Evolutionary conservation across 30 jellyfish, hydroid and myxozoan genomes (phyloP), one percentile per base, ranked within the genome.

Genomic region (Hydractinia echinata): DNA sequence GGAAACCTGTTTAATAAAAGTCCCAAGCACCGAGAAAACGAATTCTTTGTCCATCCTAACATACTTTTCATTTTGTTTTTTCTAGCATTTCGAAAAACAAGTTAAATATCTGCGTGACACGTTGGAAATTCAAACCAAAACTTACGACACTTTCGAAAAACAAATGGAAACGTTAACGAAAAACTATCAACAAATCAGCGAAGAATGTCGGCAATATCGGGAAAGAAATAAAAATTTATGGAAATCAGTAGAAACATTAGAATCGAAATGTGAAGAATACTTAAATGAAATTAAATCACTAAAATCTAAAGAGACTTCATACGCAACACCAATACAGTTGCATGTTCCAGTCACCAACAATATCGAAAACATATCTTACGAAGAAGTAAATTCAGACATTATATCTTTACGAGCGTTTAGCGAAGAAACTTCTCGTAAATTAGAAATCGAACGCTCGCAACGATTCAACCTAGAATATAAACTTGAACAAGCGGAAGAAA

Each of bases 71-170:
- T 30, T 30, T 30, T 30, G 44, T 30, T 30, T 64, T 64, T 64
- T 64, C 51, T 13, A 64, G 74, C 18, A 64, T 64, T 64, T n/a
- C 74, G 39, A 64, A 64, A 13, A 64, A 51, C 74, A 64, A 64
- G 74, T 51, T 3, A 13, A 64, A 64, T n/a, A 64, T 6, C 74
- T 64, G 19, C 74, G 74, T 51, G 4, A 64, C 19, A 64, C 9
- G 8, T 64, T 64, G 18, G 39, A 64, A 9, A 51, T n/a, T 7
- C 74, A 64, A 51, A 64, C 74, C 51, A 64, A 64, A 13, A 13
- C 18, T n/a, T 64, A 64, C 74, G 74, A 64, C 19, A 64, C 4
- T 64, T 6, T 64, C 74, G 74, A 64, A 64, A 64, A 7, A 64
- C 74, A 64, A 64, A 64, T 64, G 39, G 74, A 64, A 64, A 8